A percentile compares a stretch with the other conserved stretches of the same genome.
Conservation (phyloP, 2,888 invertebrate species). For the Pseudeuparius sepicola region DNA sequence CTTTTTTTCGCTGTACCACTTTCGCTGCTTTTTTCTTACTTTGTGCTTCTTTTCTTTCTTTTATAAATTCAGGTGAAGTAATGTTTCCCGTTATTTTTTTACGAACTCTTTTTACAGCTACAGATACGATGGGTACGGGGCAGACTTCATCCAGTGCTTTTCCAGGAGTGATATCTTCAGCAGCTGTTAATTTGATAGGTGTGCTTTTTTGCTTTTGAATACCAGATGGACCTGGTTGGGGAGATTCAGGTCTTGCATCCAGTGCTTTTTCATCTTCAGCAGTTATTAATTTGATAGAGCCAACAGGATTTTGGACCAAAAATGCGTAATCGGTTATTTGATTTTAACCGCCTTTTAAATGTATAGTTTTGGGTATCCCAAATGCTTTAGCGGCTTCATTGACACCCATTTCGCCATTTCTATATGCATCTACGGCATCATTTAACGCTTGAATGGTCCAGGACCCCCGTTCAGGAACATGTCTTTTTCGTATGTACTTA, state of each 20-base stretch:
- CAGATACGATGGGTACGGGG: slow-evolving; percentile 4
- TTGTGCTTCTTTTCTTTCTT: slow-evolving; percentile 3
- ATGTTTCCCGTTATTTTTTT: slow-evolving; percentile 3
- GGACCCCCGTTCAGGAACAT: too few relatives aligned
- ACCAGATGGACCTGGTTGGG: slow-evolving; percentile 3
- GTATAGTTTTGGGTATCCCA: slow-evolving; percentile 19
- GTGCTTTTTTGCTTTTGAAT: slow-evolving; percentile 7
- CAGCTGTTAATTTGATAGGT: slow-evolving; percentile 6
- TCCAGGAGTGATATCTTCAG: slow-evolving; percentile 5
- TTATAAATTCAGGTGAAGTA: slow-evolving; percentile 7
- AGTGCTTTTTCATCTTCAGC: too few relatives aligned
- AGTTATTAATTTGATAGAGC: too few relatives aligned
- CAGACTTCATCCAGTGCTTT: slow-evolving; percentile 8
- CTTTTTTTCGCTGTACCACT: too few relatives aligned
- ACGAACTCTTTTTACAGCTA: slow-evolving; percentile 8
- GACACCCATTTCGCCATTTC: slow-evolving; percentile 12
- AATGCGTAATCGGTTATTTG: too few relatives aligned
- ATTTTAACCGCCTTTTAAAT: slow-evolving; percentile 14
- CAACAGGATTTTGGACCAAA: too few relatives aligned
- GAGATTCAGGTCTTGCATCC: slow-evolving; percentile 5
- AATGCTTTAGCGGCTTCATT: slow-evolving; percentile 15
- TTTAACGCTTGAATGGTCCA: slow-evolving; percentile 11
- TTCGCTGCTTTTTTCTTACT: slow-evolving; percentile 5
- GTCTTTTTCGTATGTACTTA: too few relatives aligned
- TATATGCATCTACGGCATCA: slow-evolving; percentile 10